Base-by-base conservation (phyloP, 2,113 vertebrate genomes). In the Gallinago jamesoni region DNA sequence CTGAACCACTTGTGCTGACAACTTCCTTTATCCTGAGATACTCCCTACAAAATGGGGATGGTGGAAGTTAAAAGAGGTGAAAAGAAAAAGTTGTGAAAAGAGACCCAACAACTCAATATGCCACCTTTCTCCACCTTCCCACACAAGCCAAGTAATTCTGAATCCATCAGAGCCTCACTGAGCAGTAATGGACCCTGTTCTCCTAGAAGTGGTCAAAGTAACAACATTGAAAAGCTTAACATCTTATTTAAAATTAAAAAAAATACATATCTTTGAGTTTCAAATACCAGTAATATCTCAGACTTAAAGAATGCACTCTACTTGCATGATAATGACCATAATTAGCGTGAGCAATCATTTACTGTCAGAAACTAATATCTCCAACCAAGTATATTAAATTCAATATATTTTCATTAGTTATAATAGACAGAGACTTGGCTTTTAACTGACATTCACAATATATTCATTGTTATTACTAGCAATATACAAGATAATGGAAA, bases 301-400 rank as follows among this genome's bases (percentile, higher is more conserved):
- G 56, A 39, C 23, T 56, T 69, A 53, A 74, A 68, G 52, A 89
- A 91, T 25, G 33, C 68, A 67, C 35, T 78, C 52, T 62, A 22
- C 72, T 64, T 67, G 14, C 31, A 81, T 31, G 60, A 75, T 43
- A 81, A 95, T 48, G n/a, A 50, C 80, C 88, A 64, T 94, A 96
- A 97, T 96, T 96, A 95, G 66, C 22, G 13, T 47, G 47, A 94
- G 84, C 79, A 93, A 74, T 88, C 94, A 97, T 94, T 98, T 97
- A 81, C 18, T 37, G 84, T 92, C 93, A 97, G 83, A 96, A 97
- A 94, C 43, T 90, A 96, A 15, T 91, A 95, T 77, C 41, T 82
- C 84, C 88, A 96, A 94, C 68, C 72, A 97, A 92, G 87, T 85
- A 93, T 81, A 97, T 97, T 97, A 96, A 95, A 96, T 93, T 75